Percentiles rank a stretch among this genome's conserved stretches.
These are phyloP conservation scores for Lagorchestes hirsutus DNA, from an alignment of 2,797 vertebrate genomes.

Conservation along the genomic window DNA sequence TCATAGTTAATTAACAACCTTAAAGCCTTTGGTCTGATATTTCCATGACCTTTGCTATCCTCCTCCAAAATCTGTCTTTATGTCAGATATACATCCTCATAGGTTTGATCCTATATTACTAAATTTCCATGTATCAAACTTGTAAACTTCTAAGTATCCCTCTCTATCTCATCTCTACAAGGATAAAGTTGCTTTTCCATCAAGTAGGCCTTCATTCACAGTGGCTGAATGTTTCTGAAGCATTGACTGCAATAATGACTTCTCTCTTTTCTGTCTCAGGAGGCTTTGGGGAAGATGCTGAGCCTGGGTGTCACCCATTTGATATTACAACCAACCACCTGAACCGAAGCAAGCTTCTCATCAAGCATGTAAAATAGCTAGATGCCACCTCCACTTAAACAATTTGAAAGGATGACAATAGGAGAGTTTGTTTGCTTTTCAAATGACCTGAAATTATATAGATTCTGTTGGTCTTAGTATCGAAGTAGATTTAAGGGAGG, in stretches of 20 bases:
- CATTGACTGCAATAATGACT: conserved; percentile 17
- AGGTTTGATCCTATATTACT: background rate
- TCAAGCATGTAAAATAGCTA: background rate
- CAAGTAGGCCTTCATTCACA: background rate
- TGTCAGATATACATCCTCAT: background rate
- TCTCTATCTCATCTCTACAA: too few relatives aligned
- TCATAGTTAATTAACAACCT: background rate
- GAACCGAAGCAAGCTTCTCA: background rate
- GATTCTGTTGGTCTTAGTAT: background rate
- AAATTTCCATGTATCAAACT: background rate
- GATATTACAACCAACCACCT: background rate
- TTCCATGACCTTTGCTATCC: background rate
- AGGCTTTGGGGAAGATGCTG: background rate
- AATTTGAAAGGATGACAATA: background rate
- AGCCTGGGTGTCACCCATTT: background rate
- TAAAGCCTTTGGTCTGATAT: background rate
- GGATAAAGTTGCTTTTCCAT: conserved; percentile 31
- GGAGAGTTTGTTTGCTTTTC: background rate
- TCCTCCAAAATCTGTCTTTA: background rate
- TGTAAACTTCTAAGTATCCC: background rate
- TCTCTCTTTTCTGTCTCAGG: conserved; percentile 40
- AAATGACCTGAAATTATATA: conserved; percentile 6
- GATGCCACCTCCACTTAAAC: background rate
- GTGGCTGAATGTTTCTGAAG: conserved; percentile 19
- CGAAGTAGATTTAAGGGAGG: conserved; percentile 11